Evolutionary conservation across 2,797 vertebrate genomes (phyloP).

Genomic region (Tokudaia muenninki): DNA sequence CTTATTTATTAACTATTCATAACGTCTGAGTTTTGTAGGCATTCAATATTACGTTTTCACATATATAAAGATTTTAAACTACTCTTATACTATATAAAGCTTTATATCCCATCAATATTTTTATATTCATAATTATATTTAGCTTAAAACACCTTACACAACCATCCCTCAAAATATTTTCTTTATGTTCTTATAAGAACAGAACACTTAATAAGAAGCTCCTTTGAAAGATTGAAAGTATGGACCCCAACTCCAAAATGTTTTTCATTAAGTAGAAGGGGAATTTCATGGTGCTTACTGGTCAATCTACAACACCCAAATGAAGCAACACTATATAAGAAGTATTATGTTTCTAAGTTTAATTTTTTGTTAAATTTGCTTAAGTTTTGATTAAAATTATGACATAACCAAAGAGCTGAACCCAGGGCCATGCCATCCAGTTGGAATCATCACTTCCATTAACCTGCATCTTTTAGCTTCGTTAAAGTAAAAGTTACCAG

Average conservation of each 20-base stretch:
- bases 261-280: not conserved
- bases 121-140: not conserved
- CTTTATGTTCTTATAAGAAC: not conserved
- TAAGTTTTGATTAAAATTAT: not conserved
- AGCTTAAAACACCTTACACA: not conserved
- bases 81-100: not conserved
- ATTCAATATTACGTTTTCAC: slow-evolving; percentile 6
- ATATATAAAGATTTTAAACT: not conserved
- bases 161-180: not conserved
- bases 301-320: not conserved
- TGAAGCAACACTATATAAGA: not conserved
- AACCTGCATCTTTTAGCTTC: not conserved
- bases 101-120: not conserved
- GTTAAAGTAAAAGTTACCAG: not conserved
- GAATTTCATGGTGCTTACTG: not conserved
- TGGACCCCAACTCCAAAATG: not conserved
- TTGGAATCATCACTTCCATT: not conserved
- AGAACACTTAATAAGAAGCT: not conserved
- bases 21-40: not conserved
- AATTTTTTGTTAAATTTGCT: not conserved
- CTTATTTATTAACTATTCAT: not conserved
- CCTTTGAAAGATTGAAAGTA: not conserved
- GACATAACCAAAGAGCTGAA: not conserved
- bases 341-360: not conserved
- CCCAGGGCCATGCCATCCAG: too few species aligned